Evolutionary conservation across 2,888 invertebrate genomes (phyloP), one percentile per base, ranked within the genome.

Genomic region (Tachystola acroxantha): DNA sequence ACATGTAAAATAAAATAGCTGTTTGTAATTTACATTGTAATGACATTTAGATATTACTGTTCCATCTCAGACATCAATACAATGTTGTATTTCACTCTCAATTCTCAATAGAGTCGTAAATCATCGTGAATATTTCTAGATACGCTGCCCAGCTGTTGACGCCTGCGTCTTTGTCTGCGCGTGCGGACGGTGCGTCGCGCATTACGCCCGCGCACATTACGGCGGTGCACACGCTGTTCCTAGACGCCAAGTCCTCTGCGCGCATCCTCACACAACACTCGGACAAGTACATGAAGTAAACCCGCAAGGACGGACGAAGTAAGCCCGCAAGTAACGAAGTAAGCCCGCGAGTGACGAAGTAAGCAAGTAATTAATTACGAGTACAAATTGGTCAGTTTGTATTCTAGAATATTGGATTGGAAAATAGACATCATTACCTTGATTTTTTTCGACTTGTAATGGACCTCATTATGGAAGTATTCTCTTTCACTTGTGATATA

Each of bases 191-290:
- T 6, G 90, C 94, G 46, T 84, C 89, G 16, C 87, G 85, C 43
- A 96, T 99, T 44, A 88, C 91, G 12, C 92, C 92, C 42, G 91
- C 92, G 39, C 98, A 99, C 70, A 89, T 99, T 24, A 89, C 92
- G 19, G 96, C 98, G 72, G 94, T 96, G 6, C 91, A 91, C 56
- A 85, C 91, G 20, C 87, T 99, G 10, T 99, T 99, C 88, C 90
- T 97, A 45, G 99, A 99, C 88, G 98, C 98, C 12, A 99, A 99
- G 80, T 92, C 97, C 20, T 98, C 98, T 0, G 96, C 98, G 0
- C 95, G 95, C 71, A 95, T 98, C 61, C 89, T 98, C 34, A 92
- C 95, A 0, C 94, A 96, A 64, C 91, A 97, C 64, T 92, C 93
- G 62, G 96, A 96, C 59, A 97, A 97, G 86, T 98, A 90, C 78